These are phyloP conservation scores for Poeciliopsis gracilis DNA, from an alignment of 2,797 vertebrate species.

Conservation along the genomic window DNA sequence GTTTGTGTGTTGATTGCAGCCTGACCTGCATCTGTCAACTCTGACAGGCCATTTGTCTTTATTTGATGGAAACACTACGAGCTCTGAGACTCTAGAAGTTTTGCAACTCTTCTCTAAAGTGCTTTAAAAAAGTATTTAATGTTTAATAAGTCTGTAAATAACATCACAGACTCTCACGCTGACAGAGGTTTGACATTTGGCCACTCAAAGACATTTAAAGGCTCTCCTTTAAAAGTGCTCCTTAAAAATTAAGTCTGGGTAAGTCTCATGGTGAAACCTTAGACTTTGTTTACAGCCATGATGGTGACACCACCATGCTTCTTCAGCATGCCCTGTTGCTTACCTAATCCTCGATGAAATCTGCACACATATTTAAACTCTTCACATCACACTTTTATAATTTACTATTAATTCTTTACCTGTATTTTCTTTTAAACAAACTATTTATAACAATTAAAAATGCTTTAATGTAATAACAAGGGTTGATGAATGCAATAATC, in stretches of 20 bases:
- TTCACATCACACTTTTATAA: background rate
- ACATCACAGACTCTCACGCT: background rate
- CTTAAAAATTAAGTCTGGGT: background rate
- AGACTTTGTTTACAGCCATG: background rate
- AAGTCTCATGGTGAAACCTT: background rate
- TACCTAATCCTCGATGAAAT: background rate
- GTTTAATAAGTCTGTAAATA: background rate
- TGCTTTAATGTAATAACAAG: too few species aligned
- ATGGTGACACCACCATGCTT: background rate
- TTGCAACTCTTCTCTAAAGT: conserved; percentile 23
- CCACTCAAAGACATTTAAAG: background rate
- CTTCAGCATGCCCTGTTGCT: too few species aligned
- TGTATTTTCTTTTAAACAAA: background rate
- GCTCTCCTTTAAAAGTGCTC: background rate
- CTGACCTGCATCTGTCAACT: conserved; percentile 62
- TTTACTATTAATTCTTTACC: background rate
- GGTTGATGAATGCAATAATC: background rate
- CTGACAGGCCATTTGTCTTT: conserved; percentile 67
- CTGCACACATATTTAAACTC: background rate
- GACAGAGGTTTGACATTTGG: background rate
- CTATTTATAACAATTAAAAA: background rate
- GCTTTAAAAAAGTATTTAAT: conserved; percentile 31
- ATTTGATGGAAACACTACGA: conserved; percentile 43
- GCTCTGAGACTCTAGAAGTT: conserved; percentile 28
- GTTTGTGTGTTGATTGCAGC: conserved; percentile 57